Evolutionary conservation across 2,888 invertebrate species (phyloP), one percentile per base, ranked within the genome.

Genomic region (Drosophila ochracea): DNA sequence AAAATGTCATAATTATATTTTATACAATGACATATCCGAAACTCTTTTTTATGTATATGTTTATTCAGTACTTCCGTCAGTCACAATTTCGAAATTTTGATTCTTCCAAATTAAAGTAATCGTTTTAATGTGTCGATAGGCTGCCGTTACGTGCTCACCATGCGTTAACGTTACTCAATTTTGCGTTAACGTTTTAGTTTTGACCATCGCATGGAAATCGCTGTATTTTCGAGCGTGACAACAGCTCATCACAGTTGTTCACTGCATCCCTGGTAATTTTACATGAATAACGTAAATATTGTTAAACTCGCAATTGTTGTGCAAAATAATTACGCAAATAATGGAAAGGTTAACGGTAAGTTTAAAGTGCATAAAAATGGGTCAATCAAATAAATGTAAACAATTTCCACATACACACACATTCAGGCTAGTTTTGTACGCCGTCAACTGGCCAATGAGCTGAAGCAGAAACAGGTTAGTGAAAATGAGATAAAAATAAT

Each of bases 391-490:
- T 30, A 7, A 30, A 7, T 30, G 30, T 30, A 30, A 30, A 30
- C 30, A 30, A 30, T 30, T 30, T 30, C 7, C 7, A 30, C 30
- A 30, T 30, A 30, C 30, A 7, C 30, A 7, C 30, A 30, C 30
- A 7, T 7, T 0, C 53, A 88, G 89, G 55, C 70, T 50, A 53
- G 57, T 25, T 71, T 83, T 43, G 71, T 63, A 41, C 64, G 66
- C 41, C 82, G 73, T n/a, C 85, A 86, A 61, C 49, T 92, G 39
- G 73, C 80, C 4, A 89, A 91, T 50, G 92, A 93, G 66, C 80
- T 92, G 2, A 92, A 92, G 55, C 93, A 93, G 59, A 92, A 91
- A 62, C 83, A 91, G 84, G 92, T 93, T 76, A 89, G 82, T 78
- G 63, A 33, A 25, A 47, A 16, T 63, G 35, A 69, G 64, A 25